Evolutionary conservation across 2,113 vertebrate species (phyloP).

Genomic region (Chiloscyllium plagiosum): DNA sequence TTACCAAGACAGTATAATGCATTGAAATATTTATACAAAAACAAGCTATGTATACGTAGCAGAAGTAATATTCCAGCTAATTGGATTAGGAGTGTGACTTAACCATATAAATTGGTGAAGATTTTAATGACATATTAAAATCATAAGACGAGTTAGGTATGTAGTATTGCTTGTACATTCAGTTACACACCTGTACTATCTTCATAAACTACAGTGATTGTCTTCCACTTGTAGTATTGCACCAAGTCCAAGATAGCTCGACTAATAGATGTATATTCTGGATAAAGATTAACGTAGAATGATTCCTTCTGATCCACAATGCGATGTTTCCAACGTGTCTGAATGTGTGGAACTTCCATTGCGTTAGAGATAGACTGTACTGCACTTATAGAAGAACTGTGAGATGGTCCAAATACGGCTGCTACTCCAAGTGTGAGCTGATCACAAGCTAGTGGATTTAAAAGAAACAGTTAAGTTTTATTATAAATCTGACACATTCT

Average conservation of each 20-base stretch:
- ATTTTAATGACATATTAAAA: neutral
- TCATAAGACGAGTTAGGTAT: neutral
- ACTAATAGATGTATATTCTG: constrained; percentile 89
- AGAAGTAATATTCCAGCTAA: neutral
- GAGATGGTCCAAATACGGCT: constrained; percentile 86
- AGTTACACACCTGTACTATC: constrained; percentile 80
- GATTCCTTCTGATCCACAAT: constrained; percentile 84
- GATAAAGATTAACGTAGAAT: constrained; percentile 93
- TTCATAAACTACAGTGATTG: constrained; percentile 90
- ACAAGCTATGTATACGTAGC: neutral
- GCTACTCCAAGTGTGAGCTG: constrained; percentile 91
- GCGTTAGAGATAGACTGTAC: constrained; percentile 97
- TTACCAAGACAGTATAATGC: neutral
- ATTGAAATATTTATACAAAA: neutral
- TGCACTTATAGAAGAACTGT: constrained; percentile 89
- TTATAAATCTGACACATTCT: neutral
- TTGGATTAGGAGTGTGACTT: neutral
- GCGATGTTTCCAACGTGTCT: constrained; percentile 95
- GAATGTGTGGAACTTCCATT: constrained; percentile 94
- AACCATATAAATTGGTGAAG: neutral
- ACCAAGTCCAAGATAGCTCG: constrained; percentile 86
- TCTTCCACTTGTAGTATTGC: constrained; percentile 89
- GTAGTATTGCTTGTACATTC: neutral
- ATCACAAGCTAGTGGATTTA: constrained; percentile 72
- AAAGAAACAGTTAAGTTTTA: constrained; percentile 26